A percentile compares a stretch with the other conserved stretches of the same genome.
Conservation (phyloP, 2,797 vertebrate genomes). For the Gastrophryne carolinensis region DNA sequence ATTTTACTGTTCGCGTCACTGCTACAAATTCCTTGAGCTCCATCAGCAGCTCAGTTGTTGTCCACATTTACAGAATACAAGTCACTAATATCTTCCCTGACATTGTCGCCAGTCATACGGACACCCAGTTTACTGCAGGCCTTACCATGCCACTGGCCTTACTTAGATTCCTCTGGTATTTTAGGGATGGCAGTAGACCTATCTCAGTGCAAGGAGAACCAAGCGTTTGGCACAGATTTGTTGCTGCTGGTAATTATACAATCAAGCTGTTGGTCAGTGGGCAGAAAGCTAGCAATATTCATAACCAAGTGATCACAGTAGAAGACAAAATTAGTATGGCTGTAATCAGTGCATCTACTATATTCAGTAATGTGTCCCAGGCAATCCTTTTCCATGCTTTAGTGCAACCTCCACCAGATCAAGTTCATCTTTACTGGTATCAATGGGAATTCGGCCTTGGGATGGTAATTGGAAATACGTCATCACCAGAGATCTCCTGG, state of each 20-base stretch:
- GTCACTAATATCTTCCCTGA: constrained; percentile 61
- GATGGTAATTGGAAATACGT: constrained; percentile 29
- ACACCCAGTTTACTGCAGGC: constrained; percentile 57
- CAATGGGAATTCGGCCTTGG: constrained; percentile 62
- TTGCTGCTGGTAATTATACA: constrained; percentile 59
- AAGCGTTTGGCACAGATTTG: constrained; percentile 62
- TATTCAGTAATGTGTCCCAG: constrained; percentile 58
- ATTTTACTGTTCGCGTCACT: constrained; percentile 63
- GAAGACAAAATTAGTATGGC: constrained; percentile 62
- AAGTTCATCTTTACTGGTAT: constrained; percentile 57
- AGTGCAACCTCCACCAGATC: constrained; percentile 56
- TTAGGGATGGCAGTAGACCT: constrained; percentile 65
- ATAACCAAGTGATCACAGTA: constrained; percentile 62
- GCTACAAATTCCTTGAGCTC: constrained; percentile 66
- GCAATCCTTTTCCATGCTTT: constrained; percentile 63
- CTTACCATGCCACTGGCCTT: constrained; percentile 61
- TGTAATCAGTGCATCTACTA: constrained; percentile 51
- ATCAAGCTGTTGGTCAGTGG: constrained; percentile 64
- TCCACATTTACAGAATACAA: constrained; percentile 65
- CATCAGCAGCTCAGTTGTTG: constrained; percentile 51
- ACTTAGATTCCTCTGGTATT: constrained; percentile 70
- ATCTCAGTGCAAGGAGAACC: constrained; percentile 58
- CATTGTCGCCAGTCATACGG: constrained; percentile 58
- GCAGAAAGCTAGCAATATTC: constrained; percentile 44
- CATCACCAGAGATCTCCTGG: constrained; percentile 62